Percentiles rank a stretch among this genome's conserved stretches.
Conservation (phyloP, 2,888 invertebrate genomes). For the Leptopilina myrica region DNA sequence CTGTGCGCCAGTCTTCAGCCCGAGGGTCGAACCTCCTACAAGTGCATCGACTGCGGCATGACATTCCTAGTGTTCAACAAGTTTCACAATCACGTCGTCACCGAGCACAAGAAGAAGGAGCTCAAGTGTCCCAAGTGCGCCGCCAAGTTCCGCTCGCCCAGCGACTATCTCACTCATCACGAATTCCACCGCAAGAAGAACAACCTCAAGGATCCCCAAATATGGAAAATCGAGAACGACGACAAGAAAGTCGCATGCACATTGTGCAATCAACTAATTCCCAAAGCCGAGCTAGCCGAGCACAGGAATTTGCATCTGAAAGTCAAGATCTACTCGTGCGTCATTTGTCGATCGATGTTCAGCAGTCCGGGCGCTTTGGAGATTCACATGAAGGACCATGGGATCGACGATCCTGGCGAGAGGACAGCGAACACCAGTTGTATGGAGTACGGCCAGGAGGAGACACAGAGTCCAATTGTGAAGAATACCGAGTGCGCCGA, state of each 20-base stretch:
- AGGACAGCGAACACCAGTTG: slow-evolving; percentile 63
- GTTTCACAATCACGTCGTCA: slow-evolving; percentile 65
- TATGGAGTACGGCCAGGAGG: slow-evolving; percentile 56
- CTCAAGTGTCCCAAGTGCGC: slow-evolving; percentile 78
- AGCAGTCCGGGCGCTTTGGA: slow-evolving; percentile 79
- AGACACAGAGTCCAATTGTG: slow-evolving; percentile 7
- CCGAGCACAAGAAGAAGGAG: slow-evolving; percentile 67
- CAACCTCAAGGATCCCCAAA: not conserved
- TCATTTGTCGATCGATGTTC: slow-evolving; percentile 80
- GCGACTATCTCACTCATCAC: slow-evolving; percentile 78
- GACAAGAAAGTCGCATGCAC: slow-evolving; percentile 77
- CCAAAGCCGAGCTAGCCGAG: slow-evolving; percentile 81
- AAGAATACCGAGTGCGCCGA: slow-evolving; percentile 78
- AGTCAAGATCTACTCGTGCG: slow-evolving; percentile 82
- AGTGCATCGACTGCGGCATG: slow-evolving; percentile 69
- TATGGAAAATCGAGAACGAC: slow-evolving; percentile 30
- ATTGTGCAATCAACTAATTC: slow-evolving; percentile 82
- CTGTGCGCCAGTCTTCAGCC: slow-evolving; percentile 64
- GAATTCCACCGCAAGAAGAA: slow-evolving; percentile 61
- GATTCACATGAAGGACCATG: slow-evolving; percentile 73
- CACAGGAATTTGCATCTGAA: slow-evolving; percentile 83
- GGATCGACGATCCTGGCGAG: slow-evolving; percentile 63
- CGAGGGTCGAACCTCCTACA: slow-evolving; percentile 65
- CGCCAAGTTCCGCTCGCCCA: slow-evolving; percentile 77
- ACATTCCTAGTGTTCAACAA: slow-evolving; percentile 72